Evolutionary conservation across 1,140 invertebrate species (phyloP), one percentile per base, ranked within the genome.

Genomic region (Panagrolaimus sp.): DNA sequence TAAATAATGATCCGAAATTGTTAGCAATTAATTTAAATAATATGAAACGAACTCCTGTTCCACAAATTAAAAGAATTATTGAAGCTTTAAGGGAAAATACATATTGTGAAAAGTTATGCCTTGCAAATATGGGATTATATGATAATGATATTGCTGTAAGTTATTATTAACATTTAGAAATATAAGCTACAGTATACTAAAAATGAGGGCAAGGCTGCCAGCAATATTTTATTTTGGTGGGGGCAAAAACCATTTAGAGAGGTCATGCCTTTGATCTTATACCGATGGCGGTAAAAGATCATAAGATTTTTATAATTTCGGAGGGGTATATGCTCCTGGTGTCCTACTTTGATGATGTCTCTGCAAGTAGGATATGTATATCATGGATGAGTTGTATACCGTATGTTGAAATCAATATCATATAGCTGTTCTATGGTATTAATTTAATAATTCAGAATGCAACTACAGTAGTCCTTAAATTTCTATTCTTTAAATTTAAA

Each of bases 31-130:
- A 83, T 74, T 69, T 83, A 28, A 83, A 83, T 68, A 83, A 83
- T 67, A 84, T 83, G 79, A 83, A 83, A 86, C 83, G 85, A 74
- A 84, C 86, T 70, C 85, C 86, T 0, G 70, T 85, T 46, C 86
- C 86, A 38, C 77, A 79, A 68, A 76, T 87, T 58, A 74, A 82
- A 28, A 77, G 85, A 64, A 63, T 87, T 12, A 81, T 84, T 65
- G 83, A 84, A 43, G 84, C 84, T n/a, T 69, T 87, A 58, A 83
- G 83, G 64, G 83, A 83, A 12, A 87, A 87, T 75, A 84, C 84
- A 44, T 71, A 83, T 52, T 71, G 86, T 47, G 83, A 85, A 58
- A 82, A 75, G 44, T 77, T 87, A 26, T 80, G 82, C 46, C 83
- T 87, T 78, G 86, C 85, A 0, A 86, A 85, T 74, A 84, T 85